Evolutionary conservation across 2,113 vertebrate genomes (phyloP).

Genomic region (Cyanoramphus novaezelandiae): DNA sequence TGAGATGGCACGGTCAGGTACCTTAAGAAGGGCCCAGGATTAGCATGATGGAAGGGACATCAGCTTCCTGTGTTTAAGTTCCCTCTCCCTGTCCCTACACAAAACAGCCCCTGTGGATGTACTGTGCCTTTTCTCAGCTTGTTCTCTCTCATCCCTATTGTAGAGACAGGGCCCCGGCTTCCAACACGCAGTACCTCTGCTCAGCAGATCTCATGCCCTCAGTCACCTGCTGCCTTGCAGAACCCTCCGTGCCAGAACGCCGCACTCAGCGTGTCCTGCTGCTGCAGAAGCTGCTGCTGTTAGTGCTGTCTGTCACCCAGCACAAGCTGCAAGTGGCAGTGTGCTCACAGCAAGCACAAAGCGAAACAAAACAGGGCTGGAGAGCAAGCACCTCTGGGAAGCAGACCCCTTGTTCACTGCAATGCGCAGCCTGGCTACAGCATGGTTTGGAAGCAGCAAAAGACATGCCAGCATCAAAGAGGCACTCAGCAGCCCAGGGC

Average conservation of each 20-base stretch:
- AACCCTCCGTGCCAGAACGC: fast-evolving
- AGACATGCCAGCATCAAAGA: slow-evolving; percentile 20
- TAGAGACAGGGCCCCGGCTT: neutral
- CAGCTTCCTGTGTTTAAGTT: neutral
- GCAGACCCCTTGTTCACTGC: neutral
- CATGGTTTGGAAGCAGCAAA: slow-evolving; percentile 41
- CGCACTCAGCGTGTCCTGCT: fast-evolving
- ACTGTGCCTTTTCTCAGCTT: neutral
- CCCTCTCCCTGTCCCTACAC: neutral
- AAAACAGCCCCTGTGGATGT: neutral
- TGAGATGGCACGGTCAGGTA: fast-evolving
- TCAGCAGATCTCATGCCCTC: neutral
- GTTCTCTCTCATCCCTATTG: neutral
- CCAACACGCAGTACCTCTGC: neutral
- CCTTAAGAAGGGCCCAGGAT: neutral
- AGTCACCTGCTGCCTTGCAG: neutral
- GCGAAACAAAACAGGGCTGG: neutral
- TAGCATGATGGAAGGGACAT: neutral
- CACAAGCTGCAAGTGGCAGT: fast-evolving
- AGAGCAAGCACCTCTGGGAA: neutral
- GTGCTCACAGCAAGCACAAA: neutral
- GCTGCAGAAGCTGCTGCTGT: neutral
- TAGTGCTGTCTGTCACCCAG: neutral
- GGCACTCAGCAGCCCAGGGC: neutral
- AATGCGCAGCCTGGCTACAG: slow-evolving; percentile 34